phyloP scores from a whole-genome alignment of 1,140 invertebrate species.

The Acromyrmex heyeri region DNA sequence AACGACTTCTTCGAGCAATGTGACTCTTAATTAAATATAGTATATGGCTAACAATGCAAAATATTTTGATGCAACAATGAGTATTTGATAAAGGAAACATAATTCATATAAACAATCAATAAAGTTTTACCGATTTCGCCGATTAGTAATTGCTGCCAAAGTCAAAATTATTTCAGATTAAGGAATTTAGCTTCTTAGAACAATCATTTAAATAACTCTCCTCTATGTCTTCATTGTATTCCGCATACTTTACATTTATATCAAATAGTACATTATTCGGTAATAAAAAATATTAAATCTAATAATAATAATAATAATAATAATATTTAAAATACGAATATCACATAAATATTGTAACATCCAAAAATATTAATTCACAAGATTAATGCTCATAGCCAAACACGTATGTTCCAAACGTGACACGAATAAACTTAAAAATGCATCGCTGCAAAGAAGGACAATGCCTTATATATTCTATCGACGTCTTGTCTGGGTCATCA shows the following conservation, averaged over 20 bases:
- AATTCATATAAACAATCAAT: background rate
- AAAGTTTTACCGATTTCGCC: background rate
- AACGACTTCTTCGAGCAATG: conserved; percentile 28
- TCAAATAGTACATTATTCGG: background rate
- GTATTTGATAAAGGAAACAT: background rate
- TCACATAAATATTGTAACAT: background rate
- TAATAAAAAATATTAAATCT: conserved; percentile 2
- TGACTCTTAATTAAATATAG: conserved; percentile 54
- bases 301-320: background rate
- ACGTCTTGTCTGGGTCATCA: conserved; percentile 77
- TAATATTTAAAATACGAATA: background rate
- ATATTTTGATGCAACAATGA: conserved; percentile 34
- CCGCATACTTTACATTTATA: no score
- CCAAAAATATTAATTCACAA: background rate
- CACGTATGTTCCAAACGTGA: conserved; percentile 14
- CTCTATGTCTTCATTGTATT: background rate
- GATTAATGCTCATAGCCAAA: background rate
- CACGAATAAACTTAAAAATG: conserved; percentile 25
- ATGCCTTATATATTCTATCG: conserved; percentile 78
- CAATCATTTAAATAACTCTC: background rate
- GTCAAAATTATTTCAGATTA: background rate
- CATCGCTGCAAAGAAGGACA: conserved; percentile 71
- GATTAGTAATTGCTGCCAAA: background rate
- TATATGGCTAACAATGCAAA: conserved; percentile 4
- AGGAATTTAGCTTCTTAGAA: background rate